phyloP scores from a whole-genome alignment of 2,113 vertebrate species.

The Galbula dea region DNA sequence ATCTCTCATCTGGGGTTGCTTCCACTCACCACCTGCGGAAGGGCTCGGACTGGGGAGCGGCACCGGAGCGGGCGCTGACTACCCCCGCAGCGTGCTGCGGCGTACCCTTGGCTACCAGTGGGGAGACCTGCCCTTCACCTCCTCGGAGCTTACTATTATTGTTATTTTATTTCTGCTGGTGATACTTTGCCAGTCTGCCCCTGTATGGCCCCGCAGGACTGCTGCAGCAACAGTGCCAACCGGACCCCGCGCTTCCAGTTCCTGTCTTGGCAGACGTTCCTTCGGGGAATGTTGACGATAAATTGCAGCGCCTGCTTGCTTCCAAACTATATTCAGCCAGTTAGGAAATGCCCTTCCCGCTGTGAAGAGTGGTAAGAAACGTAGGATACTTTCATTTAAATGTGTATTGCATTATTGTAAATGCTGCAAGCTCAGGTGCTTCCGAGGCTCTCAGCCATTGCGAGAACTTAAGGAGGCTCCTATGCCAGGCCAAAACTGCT shows the following conservation, averaged over 20 bases:
- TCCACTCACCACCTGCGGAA: too few relatives aligned
- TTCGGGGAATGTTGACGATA: rapidly evolving
- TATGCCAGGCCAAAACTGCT: rapidly evolving
- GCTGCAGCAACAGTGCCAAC: too few relatives aligned
- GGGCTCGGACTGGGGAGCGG: background rate
- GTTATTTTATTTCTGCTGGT: too few relatives aligned
- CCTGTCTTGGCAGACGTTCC: background rate
- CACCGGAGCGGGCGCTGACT: too few relatives aligned
- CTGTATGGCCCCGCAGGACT: too few relatives aligned
- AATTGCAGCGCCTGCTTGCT: background rate
- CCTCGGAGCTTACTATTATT: rapidly evolving
- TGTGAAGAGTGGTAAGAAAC: too few relatives aligned
- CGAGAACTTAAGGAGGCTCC: background rate
- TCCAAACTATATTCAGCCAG: background rate
- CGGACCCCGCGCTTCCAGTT: too few relatives aligned
- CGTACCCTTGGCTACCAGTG: too few relatives aligned
- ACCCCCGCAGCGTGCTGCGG: too few relatives aligned
- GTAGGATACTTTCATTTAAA: rapidly evolving
- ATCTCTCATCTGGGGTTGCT: background rate
- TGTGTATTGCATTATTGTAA: rapidly evolving
- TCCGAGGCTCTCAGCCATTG: rapidly evolving
- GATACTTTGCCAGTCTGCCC: background rate
- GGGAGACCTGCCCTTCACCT: background rate
- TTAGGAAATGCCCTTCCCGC: background rate
- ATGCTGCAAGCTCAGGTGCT: background rate